Conservation (phyloP, 2,888 invertebrate genomes). For the Drosophila parthenogenetica region DNA sequence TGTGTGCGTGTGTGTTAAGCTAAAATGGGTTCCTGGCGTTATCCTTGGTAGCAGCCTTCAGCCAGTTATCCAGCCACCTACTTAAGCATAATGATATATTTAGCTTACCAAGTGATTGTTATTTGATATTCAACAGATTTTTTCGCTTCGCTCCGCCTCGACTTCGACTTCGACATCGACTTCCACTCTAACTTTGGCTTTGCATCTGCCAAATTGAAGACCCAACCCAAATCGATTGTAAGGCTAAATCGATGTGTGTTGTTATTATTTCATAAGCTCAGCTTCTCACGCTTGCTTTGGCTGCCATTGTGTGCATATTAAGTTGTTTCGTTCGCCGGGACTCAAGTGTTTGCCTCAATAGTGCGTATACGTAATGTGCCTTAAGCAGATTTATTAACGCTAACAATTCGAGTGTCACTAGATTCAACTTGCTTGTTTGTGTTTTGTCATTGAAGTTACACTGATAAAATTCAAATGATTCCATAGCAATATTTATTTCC, state of each 20-base stretch:
- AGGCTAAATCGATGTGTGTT: conserved; percentile 47
- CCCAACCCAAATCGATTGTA: conserved; percentile 23
- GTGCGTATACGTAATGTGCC: conserved; percentile 60
- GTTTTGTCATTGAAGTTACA: background rate
- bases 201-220: conserved; percentile 1
- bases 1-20: conserved; percentile 42
- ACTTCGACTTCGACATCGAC: conserved; percentile 19
- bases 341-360: conserved; percentile 45
- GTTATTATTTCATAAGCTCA: conserved; percentile 66
- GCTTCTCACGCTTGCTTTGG: conserved; percentile 34
- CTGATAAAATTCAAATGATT: background rate
- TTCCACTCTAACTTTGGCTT: conserved; percentile 1
- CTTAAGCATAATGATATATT: conserved; percentile 80
- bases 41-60: conserved; percentile 46
- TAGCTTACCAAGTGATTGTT: conserved; percentile 80
- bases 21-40: conserved; percentile 52
- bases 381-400: conserved; percentile 43
- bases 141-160: conserved; percentile 35
- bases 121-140: conserved; percentile 83
- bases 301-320: conserved; percentile 42
- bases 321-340: conserved; percentile 26
- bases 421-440: background rate
- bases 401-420: conserved; percentile 2
- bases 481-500: too few species aligned
- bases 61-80: conserved; percentile 59